Base-by-base conservation (phyloP, 2,888 invertebrate species). In the Epirrhoe alternata region DNA sequence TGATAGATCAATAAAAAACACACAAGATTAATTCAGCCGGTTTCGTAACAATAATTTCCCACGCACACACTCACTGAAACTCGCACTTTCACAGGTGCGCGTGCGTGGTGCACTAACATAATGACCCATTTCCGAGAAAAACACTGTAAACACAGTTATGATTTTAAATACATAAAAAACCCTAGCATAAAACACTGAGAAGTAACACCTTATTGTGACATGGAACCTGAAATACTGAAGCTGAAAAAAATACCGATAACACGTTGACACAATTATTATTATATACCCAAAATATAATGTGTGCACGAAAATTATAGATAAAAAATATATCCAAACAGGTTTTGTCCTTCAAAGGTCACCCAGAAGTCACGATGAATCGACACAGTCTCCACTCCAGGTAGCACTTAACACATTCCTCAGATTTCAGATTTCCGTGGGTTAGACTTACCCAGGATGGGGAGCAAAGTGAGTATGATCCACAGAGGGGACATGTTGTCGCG, bases 371-470 rank as follows among this genome's bases (percentile, higher is more conserved):
- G 30, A 35, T 14, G 16, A 33, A 63, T 57, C 45, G 52, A 31
- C 57, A 47, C 17, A 49, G 33, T 58, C 58, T 12, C 31, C 60
- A 45, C 52, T 35, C 35, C 1, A 10, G 10, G 5, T 42, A 10
- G 52, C 57, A 66, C 66, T 62, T 59, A 16, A 62, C 67, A 67
- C 67, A 70, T 59, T 64, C 68, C 71, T 52, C 71, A 24, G 24
- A 66, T 31, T 58, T 64, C 57, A 24, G 24, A 24, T 24, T 24
- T 61, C 67, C 52, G 55, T 65, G 74, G 67, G 64, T 63, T 71
- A 65, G 77, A 92, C 92, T 92, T 92, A 93, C 92, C 92, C 86
- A 93, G 84, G 69, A 91, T 80, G 83, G 92, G 92, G 89, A 93
- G 91, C 84, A 92, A 86, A 77, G 88, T 84, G 70, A 93, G 84